Evolutionary conservation across 1,140 invertebrate genomes (phyloP), one percentile per base, ranked within the genome.

Genomic region (Magallana angulata): DNA sequence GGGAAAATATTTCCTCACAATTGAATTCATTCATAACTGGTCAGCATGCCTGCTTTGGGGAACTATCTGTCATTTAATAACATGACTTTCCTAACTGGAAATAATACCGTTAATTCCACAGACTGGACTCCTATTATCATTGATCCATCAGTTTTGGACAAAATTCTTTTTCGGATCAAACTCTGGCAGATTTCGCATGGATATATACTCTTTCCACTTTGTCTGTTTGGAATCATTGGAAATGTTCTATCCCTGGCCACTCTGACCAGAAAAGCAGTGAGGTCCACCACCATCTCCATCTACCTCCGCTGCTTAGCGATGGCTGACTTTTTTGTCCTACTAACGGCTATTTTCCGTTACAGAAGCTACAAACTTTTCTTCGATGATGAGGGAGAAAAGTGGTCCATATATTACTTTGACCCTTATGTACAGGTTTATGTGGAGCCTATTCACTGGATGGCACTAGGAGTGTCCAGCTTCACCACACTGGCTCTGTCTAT

Each of bases 81-180:
- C 36, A 30, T 76, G 68, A 30, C 24, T 11, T 76, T 76, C 30
- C 36, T 30, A 30, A 9, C 12, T 36, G 24, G 8, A 24, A 76
- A 76, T 76, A 12, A 30, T 48, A 30, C 68, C 1, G 14, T 12
- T 76, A 82, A 18, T 14, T 82, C 57, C 18, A 82, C 81, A 1
- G 18, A 82, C 18, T 57, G 9, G 8, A 82, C 8, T 57, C 81
- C 48, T 11, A 57, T 82, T n/a, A 24, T 82, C 16, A 57, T 64
- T 4, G 60, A 57, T 95, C 92, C 24, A 94, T 94, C 14, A 7
- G 36, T 76, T 24, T 84, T 60, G n/a, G 82, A 84, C 36, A 84
- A 82, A 71, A 84, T 85, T 16, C 57, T 82, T 7, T 90, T 91
- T 14, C 84, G 86, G 62, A 86, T 88, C 57, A 64, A 89, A 9